Evolutionary conservation across 2,113 vertebrate species (phyloP).

Genomic region (Platichthys flesus): DNA sequence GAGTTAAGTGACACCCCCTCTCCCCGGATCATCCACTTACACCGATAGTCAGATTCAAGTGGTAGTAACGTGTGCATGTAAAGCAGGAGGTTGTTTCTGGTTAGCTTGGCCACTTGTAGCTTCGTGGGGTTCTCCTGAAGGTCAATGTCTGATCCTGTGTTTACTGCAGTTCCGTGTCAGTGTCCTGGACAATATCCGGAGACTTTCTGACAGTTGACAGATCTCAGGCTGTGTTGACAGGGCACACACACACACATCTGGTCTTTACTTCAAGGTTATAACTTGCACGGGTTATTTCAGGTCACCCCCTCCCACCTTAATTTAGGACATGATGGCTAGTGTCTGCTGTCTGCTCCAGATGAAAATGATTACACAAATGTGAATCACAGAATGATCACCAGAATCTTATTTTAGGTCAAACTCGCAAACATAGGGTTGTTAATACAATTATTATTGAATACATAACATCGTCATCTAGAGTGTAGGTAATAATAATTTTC

Average conservation of each 20-base stretch:
- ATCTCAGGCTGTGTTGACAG: not conserved
- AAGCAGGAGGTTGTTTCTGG: accelerated
- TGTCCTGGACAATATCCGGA: too few species aligned
- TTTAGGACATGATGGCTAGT: not conserved
- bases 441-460: too few species aligned
- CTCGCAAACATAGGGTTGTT: too few species aligned
- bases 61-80: too few species aligned
- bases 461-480: too few species aligned
- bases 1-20: not conserved
- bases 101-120: not conserved
- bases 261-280: not conserved
- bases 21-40: not conserved
- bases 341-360: not conserved
- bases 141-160: constrained; percentile 42
- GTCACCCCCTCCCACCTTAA: not conserved
- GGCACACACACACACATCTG: not conserved
- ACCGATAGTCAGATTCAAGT: accelerated
- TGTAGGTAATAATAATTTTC: too few species aligned
- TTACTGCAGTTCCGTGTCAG: not conserved
- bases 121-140: constrained; percentile 53
- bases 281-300: constrained; percentile 7
- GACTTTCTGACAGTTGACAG: too few species aligned
- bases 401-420: too few species aligned
- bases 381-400: too few species aligned
- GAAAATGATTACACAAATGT: not conserved